Evolutionary conservation across 2,797 vertebrate genomes (phyloP).

Genomic region (Uromys caudimaculatus): DNA sequence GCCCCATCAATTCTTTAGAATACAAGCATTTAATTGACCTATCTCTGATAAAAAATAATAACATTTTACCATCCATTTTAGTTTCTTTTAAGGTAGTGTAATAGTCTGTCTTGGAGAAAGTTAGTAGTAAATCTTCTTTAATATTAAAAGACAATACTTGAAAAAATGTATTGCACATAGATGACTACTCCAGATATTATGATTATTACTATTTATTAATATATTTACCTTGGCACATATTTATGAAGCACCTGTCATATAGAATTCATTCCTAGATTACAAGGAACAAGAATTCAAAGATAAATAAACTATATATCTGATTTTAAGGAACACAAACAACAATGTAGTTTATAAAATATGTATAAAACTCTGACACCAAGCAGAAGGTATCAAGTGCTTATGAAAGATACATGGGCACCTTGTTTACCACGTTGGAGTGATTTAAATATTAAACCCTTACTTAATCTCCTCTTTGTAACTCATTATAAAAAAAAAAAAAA

Average conservation of each 20-base stretch:
- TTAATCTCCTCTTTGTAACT: constrained; percentile 15
- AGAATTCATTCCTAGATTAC: neutral
- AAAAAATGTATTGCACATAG: neutral
- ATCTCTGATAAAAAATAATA: constrained; percentile 2
- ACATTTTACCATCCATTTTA: neutral
- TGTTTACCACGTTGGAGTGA: neutral
- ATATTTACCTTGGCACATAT: constrained; percentile 23
- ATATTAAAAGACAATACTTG: constrained; percentile 7
- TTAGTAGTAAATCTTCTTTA: neutral
- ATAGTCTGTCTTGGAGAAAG: constrained; percentile 5
- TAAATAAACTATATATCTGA: neutral
- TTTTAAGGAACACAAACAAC: constrained; percentile 1
- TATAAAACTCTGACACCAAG: constrained; percentile 25
- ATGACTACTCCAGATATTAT: neutral
- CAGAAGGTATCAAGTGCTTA: neutral
- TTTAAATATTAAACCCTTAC: constrained; percentile 47
- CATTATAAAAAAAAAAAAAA: constrained; percentile 51
- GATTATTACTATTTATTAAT: neutral
- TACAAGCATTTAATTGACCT: neutral
- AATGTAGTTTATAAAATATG: neutral
- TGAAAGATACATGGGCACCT: neutral
- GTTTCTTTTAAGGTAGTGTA: neutral
- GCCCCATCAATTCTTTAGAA: neutral
- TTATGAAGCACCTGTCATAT: neutral
- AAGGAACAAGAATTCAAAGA: neutral